phyloP scores from a whole-genome alignment of 2,888 invertebrate genomes.

The Drosophila koepferae region DNA sequence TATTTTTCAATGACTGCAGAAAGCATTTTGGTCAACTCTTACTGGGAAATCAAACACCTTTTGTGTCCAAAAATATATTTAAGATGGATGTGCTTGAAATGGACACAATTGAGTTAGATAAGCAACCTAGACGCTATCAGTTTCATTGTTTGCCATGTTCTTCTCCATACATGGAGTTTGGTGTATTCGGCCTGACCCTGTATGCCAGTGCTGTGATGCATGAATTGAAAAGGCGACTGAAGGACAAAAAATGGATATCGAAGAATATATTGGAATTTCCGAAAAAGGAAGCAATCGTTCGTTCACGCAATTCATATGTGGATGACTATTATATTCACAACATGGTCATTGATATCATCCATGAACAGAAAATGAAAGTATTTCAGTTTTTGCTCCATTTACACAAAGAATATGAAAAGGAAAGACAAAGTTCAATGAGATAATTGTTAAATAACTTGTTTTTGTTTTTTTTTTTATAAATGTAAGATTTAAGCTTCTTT shows the following conservation, averaged over 20 bases:
- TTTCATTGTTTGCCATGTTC: background rate
- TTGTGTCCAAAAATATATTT: background rate
- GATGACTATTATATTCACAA: background rate
- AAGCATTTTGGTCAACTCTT: background rate
- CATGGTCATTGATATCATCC: background rate
- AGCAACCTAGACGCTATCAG: background rate
- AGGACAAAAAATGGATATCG: background rate
- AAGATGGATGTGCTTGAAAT: background rate
- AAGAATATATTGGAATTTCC: background rate
- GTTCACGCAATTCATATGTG: background rate
- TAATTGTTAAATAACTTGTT: background rate
- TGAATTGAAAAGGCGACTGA: background rate
- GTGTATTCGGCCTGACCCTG: background rate
- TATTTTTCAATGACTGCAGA: background rate
- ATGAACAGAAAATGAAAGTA: background rate
- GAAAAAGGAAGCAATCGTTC: fast-evolving
- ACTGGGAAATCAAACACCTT: background rate
- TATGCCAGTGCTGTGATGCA: background rate
- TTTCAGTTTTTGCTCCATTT: constrained; percentile 3
- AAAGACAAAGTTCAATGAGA: background rate
- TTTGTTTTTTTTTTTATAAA: too few relatives aligned
- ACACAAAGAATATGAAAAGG: background rate
- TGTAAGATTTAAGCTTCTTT: background rate
- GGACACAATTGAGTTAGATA: background rate
- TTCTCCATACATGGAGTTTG: background rate